Evolutionary conservation across 2,888 invertebrate genomes (phyloP), one percentile per base, ranked within the genome.

Genomic region (Oligia fasciuncula): DNA sequence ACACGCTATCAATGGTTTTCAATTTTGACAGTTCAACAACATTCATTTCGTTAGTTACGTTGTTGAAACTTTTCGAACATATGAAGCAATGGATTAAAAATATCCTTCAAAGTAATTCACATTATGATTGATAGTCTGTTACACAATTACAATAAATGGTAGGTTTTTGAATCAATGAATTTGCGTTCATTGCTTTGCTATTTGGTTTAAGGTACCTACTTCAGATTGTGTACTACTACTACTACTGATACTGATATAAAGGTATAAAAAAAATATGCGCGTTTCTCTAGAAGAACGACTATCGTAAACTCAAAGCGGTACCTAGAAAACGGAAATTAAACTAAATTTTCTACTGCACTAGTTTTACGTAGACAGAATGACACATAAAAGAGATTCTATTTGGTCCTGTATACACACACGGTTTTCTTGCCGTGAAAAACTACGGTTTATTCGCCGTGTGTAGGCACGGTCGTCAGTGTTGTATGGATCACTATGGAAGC

Each of bases 361-460:
- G 35, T n/a, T 63, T 46, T 79, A 63, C 19, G 46, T 73, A 29
- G 13, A 43, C 60, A 62, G 23, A 43, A 43, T 80, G 6, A 62
- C 9, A 51, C 29, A 9, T 17, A 49, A 43, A 68, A 51, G 3
- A 68, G 60, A 62, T 80, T 23, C 23, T 19, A 80, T n/a, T 51
- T 60, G 60, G 14, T 11, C 46, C 29, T 17, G 6, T 54, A 2
- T 19, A 23, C 19, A 29, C 8, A 23, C 14, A 49, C 4, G 51
- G 51, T 51, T 51, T 51, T 51, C 51, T 23, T 54, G 8, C 8
- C 23, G 23, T 13, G 46, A 46, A 46, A 46, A 57, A 57, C 54
- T 57, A 9, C 54, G 9, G 8, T 9, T 57, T 57, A 23, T 54
- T 23, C 2, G 8, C 2, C 19, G 8, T 54, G 54, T 35, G 35